phyloP scores from a whole-genome alignment of 2,113 vertebrate genomes.

The Tautogolabrus adspersus region DNA sequence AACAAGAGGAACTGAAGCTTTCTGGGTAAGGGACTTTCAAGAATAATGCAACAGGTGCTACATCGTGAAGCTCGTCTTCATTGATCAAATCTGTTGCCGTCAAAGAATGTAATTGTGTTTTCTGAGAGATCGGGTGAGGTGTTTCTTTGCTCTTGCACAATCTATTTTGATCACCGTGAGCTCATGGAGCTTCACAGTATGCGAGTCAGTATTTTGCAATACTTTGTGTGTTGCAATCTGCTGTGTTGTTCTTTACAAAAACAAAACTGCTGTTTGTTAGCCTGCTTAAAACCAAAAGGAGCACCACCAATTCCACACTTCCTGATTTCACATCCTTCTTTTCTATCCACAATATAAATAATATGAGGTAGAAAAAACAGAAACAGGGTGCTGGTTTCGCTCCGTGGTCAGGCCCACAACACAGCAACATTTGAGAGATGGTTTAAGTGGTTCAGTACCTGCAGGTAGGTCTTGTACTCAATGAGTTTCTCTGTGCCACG shows the following conservation, averaged over 20 bases:
- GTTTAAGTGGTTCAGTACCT: conserved; percentile 77
- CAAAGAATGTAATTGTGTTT: neutral
- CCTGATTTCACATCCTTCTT: neutral
- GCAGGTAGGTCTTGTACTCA: conserved; percentile 95
- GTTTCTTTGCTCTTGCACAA: neutral
- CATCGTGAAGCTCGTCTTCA: too few relatives aligned
- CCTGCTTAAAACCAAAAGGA: neutral
- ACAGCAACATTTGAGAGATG: neutral
- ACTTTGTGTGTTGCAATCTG: neutral
- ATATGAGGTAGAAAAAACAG: neutral
- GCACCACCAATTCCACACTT: neutral
- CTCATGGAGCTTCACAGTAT: neutral
- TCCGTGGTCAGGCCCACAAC: too few relatives aligned
- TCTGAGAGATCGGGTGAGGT: too few relatives aligned
- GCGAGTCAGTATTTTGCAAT: too few relatives aligned
- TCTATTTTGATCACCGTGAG: neutral
- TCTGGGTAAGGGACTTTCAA: neutral
- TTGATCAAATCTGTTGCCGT: neutral
- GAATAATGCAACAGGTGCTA: neutral
- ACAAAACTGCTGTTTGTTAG: too few relatives aligned
- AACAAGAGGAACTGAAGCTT: conserved; percentile 10
- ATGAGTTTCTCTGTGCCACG: conserved; percentile 96
- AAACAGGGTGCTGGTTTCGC: too few relatives aligned
- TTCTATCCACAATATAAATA: neutral
- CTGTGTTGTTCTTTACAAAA: neutral